Percentiles rank a stretch among this genome's conserved stretches.
Conservation (phyloP, 2,888 invertebrate genomes). For the Bellardia bayeri region DNA sequence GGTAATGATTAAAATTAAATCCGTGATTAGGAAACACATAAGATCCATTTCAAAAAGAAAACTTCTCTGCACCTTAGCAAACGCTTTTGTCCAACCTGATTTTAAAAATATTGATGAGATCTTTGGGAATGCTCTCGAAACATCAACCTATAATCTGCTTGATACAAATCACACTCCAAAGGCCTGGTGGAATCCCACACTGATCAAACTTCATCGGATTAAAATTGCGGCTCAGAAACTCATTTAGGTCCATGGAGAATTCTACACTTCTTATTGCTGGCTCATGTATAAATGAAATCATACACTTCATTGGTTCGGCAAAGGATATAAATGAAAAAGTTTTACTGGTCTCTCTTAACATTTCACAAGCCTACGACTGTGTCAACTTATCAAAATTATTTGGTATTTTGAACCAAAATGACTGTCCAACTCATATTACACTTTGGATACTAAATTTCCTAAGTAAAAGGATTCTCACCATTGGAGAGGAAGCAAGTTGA, state of each 20-base stretch:
- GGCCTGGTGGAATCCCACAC: too few relatives aligned
- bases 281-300: neutral
- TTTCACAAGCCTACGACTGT: neutral
- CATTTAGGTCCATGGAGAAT: neutral
- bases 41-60: neutral
- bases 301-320: neutral
- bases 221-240: neutral
- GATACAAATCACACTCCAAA: neutral
- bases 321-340: slow-evolving; percentile 4
- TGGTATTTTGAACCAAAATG: neutral
- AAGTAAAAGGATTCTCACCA: neutral
- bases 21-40: neutral
- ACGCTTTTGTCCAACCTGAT: neutral
- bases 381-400: neutral
- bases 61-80: neutral
- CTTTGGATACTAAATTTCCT: neutral
- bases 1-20: too few relatives aligned
- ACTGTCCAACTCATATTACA: neutral
- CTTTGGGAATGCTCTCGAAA: neutral
- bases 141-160: neutral
- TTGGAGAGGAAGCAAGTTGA: neutral
- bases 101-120: neutral
- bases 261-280: neutral
- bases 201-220: too few relatives aligned
- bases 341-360: neutral